Base-by-base conservation (phyloP, 2,888 invertebrate species). In the Metalampra italica region DNA sequence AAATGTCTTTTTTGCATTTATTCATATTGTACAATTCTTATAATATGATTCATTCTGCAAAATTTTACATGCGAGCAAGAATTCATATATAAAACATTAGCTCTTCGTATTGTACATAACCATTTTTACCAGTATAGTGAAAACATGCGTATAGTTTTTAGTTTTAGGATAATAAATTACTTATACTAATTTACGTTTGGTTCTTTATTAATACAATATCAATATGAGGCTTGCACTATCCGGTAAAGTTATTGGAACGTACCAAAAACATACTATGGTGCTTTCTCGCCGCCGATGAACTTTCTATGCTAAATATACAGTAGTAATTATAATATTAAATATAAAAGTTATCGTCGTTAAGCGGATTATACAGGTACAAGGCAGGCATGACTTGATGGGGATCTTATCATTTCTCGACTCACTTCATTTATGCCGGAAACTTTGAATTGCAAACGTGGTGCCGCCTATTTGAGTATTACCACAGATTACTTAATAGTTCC, bases 21-120 rank as follows among this genome's bases (percentile, higher is more conserved):
- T 89, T 89, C 84, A 87, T 89, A 89, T 88, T 89, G 88, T 89
- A 89, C 89, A 89, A 88, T 32, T 89, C 86, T 89, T 89, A 87
- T 87, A 85, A 87, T 83, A 83, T 88, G 87, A 88, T 87, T 78
- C 89, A 87, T 89, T 89, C 89, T 89, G 89, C 89, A 89, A 89
- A 89, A 88, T 89, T 87, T 87, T 90, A 90, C 90, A 90, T 83
- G 90, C 90, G 90, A 90, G 88, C 90, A 88, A 90, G 89, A 89
- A 90, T 89, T 90, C 88, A 88, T 89, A 88, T 90, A 90, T 87
- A 90, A 90, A 90, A 90, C 88, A 82, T 83, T 82, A 88, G 88
- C 87, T 88, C 87, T 80, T 83, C 86, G 75, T 87, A 88, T 88
- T 86, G 83, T 90, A 89, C 87, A 88, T 89, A 88, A 89, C 87